Conservation (phyloP, 1,140 invertebrate genomes). For the Heliconius himera region DNA sequence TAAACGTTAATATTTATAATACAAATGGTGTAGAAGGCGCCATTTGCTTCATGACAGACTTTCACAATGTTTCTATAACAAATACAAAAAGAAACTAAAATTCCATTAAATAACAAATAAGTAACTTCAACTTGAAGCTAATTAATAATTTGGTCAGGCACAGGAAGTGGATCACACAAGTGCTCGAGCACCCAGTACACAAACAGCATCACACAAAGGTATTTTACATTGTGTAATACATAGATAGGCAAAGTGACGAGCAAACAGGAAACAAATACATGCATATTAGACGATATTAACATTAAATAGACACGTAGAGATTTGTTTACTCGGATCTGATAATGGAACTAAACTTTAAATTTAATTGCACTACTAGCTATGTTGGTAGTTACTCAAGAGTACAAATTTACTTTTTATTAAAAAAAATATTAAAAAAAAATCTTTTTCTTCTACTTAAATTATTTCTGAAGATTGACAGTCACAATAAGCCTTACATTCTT, state of each 20-base stretch:
- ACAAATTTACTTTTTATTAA: not conserved
- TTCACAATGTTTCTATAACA: no score
- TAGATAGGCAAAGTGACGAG: slow-evolving; percentile 22
- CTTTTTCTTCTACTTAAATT: no score
- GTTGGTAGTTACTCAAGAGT: not conserved
- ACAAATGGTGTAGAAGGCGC: no score
- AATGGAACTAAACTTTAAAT: not conserved
- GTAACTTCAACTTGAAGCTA: not conserved
- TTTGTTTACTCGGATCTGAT: slow-evolving; percentile 33
- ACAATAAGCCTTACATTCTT: no score
- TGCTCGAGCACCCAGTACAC: not conserved
- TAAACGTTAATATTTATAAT: no score
- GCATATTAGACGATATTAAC: slow-evolving; percentile 31
- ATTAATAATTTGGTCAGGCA: not conserved
- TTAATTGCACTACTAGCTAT: not conserved
- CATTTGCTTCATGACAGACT: no score
- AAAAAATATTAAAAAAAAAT: no score
- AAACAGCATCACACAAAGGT: not conserved
- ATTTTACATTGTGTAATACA: not conserved
- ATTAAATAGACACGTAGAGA: slow-evolving; percentile 38
- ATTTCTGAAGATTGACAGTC: no score
- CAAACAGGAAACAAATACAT: slow-evolving; percentile 38
- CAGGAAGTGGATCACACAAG: not conserved
- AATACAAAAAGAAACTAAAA: no score
- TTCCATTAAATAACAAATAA: not conserved